Evolutionary conservation across 2,888 invertebrate genomes (phyloP).

Genomic region (Eremobia ochroleuca): DNA sequence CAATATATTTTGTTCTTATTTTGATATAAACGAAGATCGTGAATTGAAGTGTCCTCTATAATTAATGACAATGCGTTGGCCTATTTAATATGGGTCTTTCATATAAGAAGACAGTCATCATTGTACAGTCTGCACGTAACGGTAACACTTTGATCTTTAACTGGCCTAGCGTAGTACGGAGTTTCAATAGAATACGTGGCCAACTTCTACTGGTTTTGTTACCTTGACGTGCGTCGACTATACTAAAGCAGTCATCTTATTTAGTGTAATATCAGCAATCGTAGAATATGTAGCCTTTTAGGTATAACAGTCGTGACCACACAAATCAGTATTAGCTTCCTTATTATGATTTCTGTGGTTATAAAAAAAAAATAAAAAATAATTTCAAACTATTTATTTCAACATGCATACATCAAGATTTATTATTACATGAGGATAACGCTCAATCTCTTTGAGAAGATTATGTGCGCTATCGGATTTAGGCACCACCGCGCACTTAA

Average conservation of each 20-base stretch:
- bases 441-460: no score
- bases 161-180: neutral
- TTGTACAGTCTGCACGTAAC: neutral
- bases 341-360: neutral
- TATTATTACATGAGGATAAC: no score
- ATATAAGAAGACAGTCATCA: neutral
- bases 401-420: no score
- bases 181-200: neutral
- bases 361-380: no score
- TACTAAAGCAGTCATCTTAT: neutral
- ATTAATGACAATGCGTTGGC: neutral
- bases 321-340: neutral
- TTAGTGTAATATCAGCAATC: neutral
- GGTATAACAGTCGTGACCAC: neutral
- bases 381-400: no score
- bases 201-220: neutral
- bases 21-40: neutral
- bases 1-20: constrained; percentile 4
- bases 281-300: neutral
- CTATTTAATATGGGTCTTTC: constrained; percentile 3
- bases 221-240: neutral
- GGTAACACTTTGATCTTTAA: neutral
- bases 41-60: neutral
- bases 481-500: no score
- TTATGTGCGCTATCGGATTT: no score